Base-by-base conservation (phyloP, 1,140 invertebrate species). In the Globodera ellingtonae region DNA sequence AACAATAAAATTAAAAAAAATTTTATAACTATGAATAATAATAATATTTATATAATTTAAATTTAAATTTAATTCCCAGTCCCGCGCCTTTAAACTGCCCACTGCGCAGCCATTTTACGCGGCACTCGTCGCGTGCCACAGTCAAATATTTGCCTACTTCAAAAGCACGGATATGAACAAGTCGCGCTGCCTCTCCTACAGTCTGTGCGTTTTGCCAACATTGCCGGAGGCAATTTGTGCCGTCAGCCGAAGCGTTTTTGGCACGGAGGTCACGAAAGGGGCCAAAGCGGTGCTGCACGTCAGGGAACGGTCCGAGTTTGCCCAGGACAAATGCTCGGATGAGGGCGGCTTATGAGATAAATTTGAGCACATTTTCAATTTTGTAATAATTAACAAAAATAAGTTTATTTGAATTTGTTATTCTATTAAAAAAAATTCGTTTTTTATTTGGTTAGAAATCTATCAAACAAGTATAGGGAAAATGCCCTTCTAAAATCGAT, bases 151-250 rank as follows among this genome's bases (percentile, higher is more conserved):
- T 75, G 73, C 35, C 15, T 80, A 80, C 56, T 80, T 79, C 59
- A 80, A 80, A 75, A 44, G 72, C 24, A 65, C 52, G 48, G 67
- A 24, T 47, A 24, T 62, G 24, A 67, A 50, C 65, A 46, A 80
- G 75, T 47, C 73, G 15, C 21, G 59, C 24, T 80, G 79, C 21
- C 59, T 80, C n/a, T 80, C 79, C 21, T 80, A 80, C 75, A 75
- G 59, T 65, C 75, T 80, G 52, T 80, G 79, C 70, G 62, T n/a
- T 13, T 52, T 80, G 48, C 79, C 79, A 6, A 66, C 65, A 50
- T 4, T 48, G 24, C 67, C 46, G 24, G 9, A 18, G 35, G 67
- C 46, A 10, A 24, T 35, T 13, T 70, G 67, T 47, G 46, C 67
- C 67, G 10, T 47, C 67, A 70, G n/a, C 24, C 67, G 67, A 1